Percentiles rank a stretch among this genome's conserved stretches.
phyloP scores from a whole-genome alignment of 2,888 invertebrate genomes.

The Cheilosia soror region DNA sequence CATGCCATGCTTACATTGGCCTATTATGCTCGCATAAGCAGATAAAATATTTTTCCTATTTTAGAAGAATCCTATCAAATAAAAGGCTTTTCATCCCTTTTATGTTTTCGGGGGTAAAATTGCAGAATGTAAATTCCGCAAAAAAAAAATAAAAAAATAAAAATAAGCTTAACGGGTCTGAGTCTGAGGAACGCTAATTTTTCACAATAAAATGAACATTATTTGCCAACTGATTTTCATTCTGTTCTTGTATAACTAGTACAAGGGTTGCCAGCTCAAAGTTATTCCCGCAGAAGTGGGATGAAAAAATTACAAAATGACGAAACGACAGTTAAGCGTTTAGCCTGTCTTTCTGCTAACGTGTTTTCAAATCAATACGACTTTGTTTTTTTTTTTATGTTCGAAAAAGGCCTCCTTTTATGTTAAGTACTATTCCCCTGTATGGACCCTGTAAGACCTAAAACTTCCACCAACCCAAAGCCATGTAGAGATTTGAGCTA shows the following conservation, averaged over 20 bases:
- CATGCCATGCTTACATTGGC: slow-evolving; percentile 36
- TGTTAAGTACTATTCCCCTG: too few relatives aligned
- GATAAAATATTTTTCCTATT: slow-evolving; percentile 51
- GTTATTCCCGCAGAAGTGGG: too few relatives aligned
- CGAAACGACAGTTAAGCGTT: too few relatives aligned
- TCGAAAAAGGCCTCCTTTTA: too few relatives aligned
- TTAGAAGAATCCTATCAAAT: slow-evolving; percentile 58
- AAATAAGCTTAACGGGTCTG: slow-evolving; percentile 9
- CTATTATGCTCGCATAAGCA: slow-evolving; percentile 57
- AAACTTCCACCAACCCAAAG: too few relatives aligned
- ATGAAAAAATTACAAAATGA: too few relatives aligned
- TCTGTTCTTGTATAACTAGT: background rate
- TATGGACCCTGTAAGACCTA: too few relatives aligned
- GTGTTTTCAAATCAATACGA: too few relatives aligned
- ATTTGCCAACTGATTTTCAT: slow-evolving; percentile 15
- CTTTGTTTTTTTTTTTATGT: too few relatives aligned
- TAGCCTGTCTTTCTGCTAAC: too few relatives aligned
- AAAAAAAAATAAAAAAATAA: background rate
- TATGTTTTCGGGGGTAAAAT: slow-evolving; percentile 11
- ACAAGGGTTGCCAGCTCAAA: too few relatives aligned
- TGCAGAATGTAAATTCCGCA: background rate
- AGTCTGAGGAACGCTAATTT: slow-evolving; percentile 39
- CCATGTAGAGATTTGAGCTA: too few relatives aligned
- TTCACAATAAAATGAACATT: slow-evolving; percentile 43
- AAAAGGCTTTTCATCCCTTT: slow-evolving; percentile 51